Evolutionary conservation across 2,888 invertebrate species (phyloP).

Genomic region (Myopa tessellatipennis): DNA sequence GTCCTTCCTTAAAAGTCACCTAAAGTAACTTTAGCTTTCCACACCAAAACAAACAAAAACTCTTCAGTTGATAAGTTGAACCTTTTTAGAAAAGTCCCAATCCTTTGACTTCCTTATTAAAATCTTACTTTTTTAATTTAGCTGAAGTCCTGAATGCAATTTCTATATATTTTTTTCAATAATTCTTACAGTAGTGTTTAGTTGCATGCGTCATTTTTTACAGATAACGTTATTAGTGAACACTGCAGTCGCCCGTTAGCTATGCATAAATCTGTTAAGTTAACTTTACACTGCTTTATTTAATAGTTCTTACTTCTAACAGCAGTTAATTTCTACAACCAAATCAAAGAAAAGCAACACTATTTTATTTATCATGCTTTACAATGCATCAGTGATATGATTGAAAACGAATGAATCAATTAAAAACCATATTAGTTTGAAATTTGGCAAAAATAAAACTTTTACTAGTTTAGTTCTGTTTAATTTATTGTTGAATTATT

Average conservation of each 20-base stretch:
- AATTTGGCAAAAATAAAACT: not conserved
- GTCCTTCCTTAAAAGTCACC: conserved; percentile 1
- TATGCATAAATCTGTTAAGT: not conserved
- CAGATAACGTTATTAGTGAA: not conserved
- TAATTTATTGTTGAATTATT: not conserved
- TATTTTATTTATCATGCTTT: too few relatives aligned
- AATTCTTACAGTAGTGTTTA: not conserved
- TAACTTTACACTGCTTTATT: too few relatives aligned
- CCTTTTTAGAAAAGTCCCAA: not conserved
- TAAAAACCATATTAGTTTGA: not conserved
- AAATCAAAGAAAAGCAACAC: too few relatives aligned
- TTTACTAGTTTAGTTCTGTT: not conserved
- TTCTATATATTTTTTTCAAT: not conserved
- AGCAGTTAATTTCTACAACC: too few relatives aligned
- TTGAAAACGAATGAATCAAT: not conserved
- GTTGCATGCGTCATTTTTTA: conserved; percentile 27
- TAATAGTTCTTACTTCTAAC: too few relatives aligned
- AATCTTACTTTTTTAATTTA: conserved; percentile 4
- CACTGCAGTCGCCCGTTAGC: not conserved
- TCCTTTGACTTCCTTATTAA: not conserved
- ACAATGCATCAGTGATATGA: not conserved
- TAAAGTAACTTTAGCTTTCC: conserved; percentile 8
- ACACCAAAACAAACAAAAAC: not conserved
- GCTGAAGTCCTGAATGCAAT: conserved; percentile 23
- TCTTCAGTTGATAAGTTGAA: conserved; percentile 4